Evolutionary conservation across 2,888 invertebrate species (phyloP).

Genomic region (Mellilla xanthometata): DNA sequence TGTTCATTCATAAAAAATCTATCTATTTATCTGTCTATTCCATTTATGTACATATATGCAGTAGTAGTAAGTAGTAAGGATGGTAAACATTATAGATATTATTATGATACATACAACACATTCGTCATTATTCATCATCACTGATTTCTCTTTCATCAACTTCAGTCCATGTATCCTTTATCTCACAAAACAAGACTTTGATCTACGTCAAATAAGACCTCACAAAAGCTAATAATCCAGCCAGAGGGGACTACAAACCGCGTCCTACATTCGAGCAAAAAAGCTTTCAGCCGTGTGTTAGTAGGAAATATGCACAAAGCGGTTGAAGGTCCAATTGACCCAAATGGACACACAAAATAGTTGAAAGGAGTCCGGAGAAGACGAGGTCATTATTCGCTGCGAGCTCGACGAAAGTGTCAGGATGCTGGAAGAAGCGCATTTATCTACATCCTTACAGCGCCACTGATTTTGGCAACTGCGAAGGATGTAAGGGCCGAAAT

Average conservation of each 20-base stretch:
- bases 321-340: slow-evolving; percentile 74
- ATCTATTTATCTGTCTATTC: too few relatives aligned
- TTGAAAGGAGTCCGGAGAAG: slow-evolving; percentile 65
- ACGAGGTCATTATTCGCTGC: slow-evolving; percentile 76
- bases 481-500: slow-evolving; percentile 60
- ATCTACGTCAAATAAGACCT: slow-evolving; percentile 15
- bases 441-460: slow-evolving; percentile 75
- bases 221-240: slow-evolving; percentile 26
- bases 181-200: slow-evolving; percentile 18
- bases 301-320: slow-evolving; percentile 67
- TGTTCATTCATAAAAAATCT: too few relatives aligned
- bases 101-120: too few relatives aligned
- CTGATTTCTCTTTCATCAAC: too few relatives aligned
- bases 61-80: too few relatives aligned
- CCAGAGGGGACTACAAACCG: slow-evolving; percentile 26
- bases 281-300: slow-evolving; percentile 67
- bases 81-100: too few relatives aligned
- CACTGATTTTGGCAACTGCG: slow-evolving; percentile 61
- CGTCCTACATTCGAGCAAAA: slow-evolving; percentile 52
- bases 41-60: too few relatives aligned
- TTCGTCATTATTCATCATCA: too few relatives aligned
- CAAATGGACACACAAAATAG: slow-evolving; percentile 78
- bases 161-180: too few relatives aligned
- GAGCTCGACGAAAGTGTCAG: slow-evolving; percentile 73
- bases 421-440: slow-evolving; percentile 67